phyloP scores from a whole-genome alignment of 2,113 vertebrate genomes.

The Orycteropus afer region DNA sequence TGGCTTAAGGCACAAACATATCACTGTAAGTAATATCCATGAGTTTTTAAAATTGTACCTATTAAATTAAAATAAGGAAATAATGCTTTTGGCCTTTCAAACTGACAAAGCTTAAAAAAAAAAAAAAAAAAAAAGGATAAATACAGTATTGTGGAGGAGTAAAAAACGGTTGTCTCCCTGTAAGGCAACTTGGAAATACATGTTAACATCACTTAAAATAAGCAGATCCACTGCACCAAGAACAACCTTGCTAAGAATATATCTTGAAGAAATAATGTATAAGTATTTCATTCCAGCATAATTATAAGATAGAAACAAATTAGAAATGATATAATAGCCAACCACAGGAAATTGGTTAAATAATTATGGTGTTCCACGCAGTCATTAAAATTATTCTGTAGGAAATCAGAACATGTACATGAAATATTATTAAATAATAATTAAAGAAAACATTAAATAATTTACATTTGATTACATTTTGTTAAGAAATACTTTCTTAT shows the following conservation, averaged over 20 bases:
- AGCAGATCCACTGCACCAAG: neutral
- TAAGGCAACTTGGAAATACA: slow-evolving; percentile 51
- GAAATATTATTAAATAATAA: slow-evolving; percentile 24
- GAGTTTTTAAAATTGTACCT: slow-evolving; percentile 50
- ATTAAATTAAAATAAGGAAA: slow-evolving; percentile 64
- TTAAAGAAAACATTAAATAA: slow-evolving; percentile 31
- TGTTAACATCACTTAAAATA: slow-evolving; percentile 54
- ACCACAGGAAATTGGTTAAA: slow-evolving; percentile 18
- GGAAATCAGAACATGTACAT: slow-evolving; percentile 47
- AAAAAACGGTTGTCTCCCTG: slow-evolving; percentile 28
- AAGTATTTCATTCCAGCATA: neutral
- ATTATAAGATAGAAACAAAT: slow-evolving; percentile 47
- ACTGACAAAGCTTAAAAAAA: neutral
- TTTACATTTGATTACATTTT: neutral
- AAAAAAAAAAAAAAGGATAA: slow-evolving; percentile 14
- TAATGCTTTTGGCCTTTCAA: slow-evolving; percentile 46
- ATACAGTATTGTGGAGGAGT: slow-evolving; percentile 53
- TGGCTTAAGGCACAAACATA: slow-evolving; percentile 61
- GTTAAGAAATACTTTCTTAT: neutral
- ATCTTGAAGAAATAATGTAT: slow-evolving; percentile 40
- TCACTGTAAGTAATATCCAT: slow-evolving; percentile 54
- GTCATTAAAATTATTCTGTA: slow-evolving; percentile 52
- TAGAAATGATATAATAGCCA: slow-evolving; percentile 48
- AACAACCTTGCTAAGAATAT: slow-evolving; percentile 47
- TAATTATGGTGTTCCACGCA: slow-evolving; percentile 39